Conservation (phyloP, 92 coral and sea anemone species). For the Ricordea florida region DNA sequence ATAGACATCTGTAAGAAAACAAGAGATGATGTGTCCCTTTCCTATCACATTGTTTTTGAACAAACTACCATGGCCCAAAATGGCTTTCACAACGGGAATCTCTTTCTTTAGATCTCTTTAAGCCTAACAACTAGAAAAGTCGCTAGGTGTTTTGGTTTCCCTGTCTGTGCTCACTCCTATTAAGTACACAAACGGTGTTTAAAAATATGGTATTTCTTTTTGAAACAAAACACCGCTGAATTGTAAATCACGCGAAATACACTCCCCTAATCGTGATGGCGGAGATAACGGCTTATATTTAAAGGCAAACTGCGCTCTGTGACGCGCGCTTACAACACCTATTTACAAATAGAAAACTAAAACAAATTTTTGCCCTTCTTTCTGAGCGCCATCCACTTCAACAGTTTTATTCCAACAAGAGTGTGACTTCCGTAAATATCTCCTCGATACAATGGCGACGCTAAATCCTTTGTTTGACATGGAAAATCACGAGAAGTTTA, state of each 20-base stretch:
- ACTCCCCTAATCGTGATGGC: neutral
- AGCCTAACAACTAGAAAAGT: no score
- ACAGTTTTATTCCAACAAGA: conserved; percentile 34
- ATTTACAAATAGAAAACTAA: conserved; percentile 24
- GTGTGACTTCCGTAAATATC: conserved; percentile 41
- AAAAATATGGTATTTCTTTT: neutral
- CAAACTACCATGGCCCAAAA: no score
- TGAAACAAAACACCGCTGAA: neutral
- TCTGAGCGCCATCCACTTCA: conserved; percentile 42
- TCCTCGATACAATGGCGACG: conserved; percentile 39
- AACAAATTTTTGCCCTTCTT: conserved; percentile 29
- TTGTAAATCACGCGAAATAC: neutral
- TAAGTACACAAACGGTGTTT: neutral
- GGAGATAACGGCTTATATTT: neutral
- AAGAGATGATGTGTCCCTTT: neutral
- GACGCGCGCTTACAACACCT: neutral
- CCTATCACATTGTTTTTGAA: no score
- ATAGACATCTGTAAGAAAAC: neutral
- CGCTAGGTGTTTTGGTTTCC: neutral
- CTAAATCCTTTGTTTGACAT: conserved; percentile 42
- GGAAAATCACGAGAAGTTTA: no score
- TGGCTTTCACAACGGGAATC: no score
- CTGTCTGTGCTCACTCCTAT: neutral
- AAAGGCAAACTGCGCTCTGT: neutral
- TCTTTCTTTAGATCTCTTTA: no score